Conservation (phyloP, 2,113 vertebrate species). For the Herpetotheres cachinnans region DNA sequence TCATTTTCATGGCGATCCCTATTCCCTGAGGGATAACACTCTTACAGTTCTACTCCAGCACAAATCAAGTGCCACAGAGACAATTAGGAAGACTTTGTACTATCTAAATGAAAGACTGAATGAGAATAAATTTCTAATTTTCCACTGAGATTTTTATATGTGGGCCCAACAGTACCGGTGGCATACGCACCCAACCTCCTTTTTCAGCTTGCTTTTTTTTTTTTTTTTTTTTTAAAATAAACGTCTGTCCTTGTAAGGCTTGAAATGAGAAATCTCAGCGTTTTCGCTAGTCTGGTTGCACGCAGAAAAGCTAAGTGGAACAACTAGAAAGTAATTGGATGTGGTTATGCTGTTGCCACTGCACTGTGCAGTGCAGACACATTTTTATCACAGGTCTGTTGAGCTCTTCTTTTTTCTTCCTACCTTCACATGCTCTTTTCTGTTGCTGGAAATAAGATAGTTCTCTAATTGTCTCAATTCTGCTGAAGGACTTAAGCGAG, state of each 20-base stretch:
- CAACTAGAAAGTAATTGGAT: neutral
- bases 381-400: neutral
- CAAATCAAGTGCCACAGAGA: neutral
- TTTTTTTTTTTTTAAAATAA: neutral
- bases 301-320: neutral
- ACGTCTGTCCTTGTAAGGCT: neutral
- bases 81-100: slow-evolving; percentile 18
- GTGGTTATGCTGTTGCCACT: neutral
- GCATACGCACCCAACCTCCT: neutral
- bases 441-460: neutral
- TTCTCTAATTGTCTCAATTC: neutral
- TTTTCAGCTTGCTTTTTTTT: neutral
- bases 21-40: neutral
- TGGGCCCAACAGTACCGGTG: neutral
- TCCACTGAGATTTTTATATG: neutral
- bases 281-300: neutral
- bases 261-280: neutral
- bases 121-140: neutral
- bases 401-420: neutral
- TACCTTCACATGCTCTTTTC: neutral
- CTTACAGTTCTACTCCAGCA: neutral
- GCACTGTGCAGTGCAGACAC: neutral
- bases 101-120: slow-evolving; percentile 18
- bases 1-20: slow-evolving; percentile 5
- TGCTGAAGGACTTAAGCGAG: neutral